Evolutionary conservation across 2,797 vertebrate genomes (phyloP), one percentile per base, ranked within the genome.

Genomic region (Artibeus lituratus): DNA sequence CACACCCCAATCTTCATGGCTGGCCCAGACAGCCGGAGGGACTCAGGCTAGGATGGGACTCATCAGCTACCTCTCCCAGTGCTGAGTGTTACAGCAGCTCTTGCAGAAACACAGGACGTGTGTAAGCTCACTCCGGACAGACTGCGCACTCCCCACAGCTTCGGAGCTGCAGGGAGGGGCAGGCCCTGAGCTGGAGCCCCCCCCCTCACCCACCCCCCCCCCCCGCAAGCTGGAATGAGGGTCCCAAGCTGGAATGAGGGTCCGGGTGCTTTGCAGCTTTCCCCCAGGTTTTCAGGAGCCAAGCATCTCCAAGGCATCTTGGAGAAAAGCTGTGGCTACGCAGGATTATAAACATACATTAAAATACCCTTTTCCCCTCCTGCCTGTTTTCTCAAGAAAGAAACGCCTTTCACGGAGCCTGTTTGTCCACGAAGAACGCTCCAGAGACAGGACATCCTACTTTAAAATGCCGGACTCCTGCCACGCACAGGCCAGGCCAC

Each of bases 391-490:
- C 53, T 94, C 67, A 42, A 89, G 69, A 83, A 37, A 53, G 19
- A 42, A 10, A 10, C 7, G 26, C 47, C 82, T 77, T 87, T 39
- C 35, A 37, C 47, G 65, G 94, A 73, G 18, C 85, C 22, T 39
- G 37, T 35, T 4, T 78, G 67, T 78, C 74, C 35, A 4, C 1
- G 16, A 89, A 84, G 67, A 91, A 32, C 4, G 1, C 70, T 77
- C n/a, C n/a, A 22, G 59, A 77, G 44, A 19, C 24, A 89, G 78
- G 39, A 12, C 57, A 16, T 24, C 35, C 65, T 39, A 72, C 84
- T 94, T 96, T 93, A 76, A 90, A 94, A 95, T 67, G 87, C 65
- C 81, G 0, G 18, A 18, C 29, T 49, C 22, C 53, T 42, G 42
- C 21, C 1, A 53, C 4, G 10, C 10, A n/a, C 73, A 91, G 53